Evolutionary conservation across 35 echinoderm and acorn worm species (phyloP), one percentile per base, ranked within the genome.

Genomic region (Apostichopus japonicus): DNA sequence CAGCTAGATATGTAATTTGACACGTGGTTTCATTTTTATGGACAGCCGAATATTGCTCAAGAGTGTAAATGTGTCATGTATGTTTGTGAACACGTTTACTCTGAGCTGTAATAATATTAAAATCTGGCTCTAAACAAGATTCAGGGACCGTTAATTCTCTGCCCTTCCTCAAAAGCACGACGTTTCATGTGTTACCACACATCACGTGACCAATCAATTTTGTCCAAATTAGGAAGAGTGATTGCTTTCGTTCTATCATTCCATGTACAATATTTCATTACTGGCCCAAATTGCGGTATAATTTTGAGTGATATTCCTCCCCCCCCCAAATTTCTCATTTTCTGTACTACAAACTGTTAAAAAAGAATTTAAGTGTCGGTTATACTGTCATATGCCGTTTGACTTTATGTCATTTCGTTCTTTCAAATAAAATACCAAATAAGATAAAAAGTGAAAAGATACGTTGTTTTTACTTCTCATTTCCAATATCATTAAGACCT

Each of bases 41-140:
- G 81, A 75, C 54, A 57, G 81, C 57, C 54, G 57, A 84, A 84
- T 57, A 84, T 22, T 84, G 21, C 81, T 84, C 24, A 14, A 16
- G 5, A 57, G 19, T 55, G 27, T 84, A 84, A 84, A 84, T 84
- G 54, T 84, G 81, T 84, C 81, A 84, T 55, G 57, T 84, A 55
- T 23, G 81, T 84, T 84, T 84, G 81, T 84, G 81, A 84, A 84
- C 81, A 84, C 81, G 81, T 84, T 57, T 84, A 84, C 81, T 1
- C 21, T 24, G 81, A 57, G 81, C 53, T 16, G 19, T 84, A 84
- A 84, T 84, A 84, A 84, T 54, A 84, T 84, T 84, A 84, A 53
- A 84, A 51, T 22, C 55, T 84, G 24, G 81, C 54, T 84, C 54
- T 84, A 84, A 84, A 17, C 19, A 84, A 51, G 53, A 53, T 84